Evolutionary conservation across 1,140 invertebrate genomes (phyloP), one percentile per base, ranked within the genome.

Genomic region (Protaetia brevitarsis): DNA sequence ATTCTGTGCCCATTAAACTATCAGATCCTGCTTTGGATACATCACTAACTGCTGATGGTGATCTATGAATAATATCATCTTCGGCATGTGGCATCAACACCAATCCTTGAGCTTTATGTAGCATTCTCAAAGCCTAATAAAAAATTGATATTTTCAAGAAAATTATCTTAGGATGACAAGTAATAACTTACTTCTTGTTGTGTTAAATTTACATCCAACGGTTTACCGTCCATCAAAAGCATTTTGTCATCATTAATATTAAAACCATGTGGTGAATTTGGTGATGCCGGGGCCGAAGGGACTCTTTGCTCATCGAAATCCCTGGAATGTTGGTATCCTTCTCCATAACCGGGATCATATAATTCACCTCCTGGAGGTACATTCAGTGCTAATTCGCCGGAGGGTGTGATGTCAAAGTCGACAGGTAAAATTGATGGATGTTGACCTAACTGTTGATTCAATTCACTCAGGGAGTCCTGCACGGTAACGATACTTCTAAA

Each of bases 401-500:
- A 84, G 29, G 87, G 84, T 66, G 86, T 89, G 37, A 97, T 93
- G 78, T 96, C 93, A 82, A 97, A 96, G 78, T 97, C 94, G 29
- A 89, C 89, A 45, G 94, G 93, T 64, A 96, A 79, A 74, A 96
- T 94, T 11, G 93, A 96, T 8, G 94, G 94, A 82, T 96, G 94
- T 73, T 93, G 89, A 36, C 85, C 85, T 36, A 95, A 82, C 78
- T 94, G 92, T 31, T 84, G 86, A 60, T 92, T 91, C 60, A 95
- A 79, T 79, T 94, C 89, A 30, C 83, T 85, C 31, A 94, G 79
- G 0, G 92, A 94, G 78, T 94, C 93, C 82, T 94, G 93, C 69
- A 98, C 87, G 45, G 91, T 93, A n/a, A 95, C 88, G 73, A 97
- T 93, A 74, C 92, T 93, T 64, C 90, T 86, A 74, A 98, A 91